phyloP scores from a whole-genome alignment of 2,888 invertebrate genomes.

The Protodeltote pygarga region DNA sequence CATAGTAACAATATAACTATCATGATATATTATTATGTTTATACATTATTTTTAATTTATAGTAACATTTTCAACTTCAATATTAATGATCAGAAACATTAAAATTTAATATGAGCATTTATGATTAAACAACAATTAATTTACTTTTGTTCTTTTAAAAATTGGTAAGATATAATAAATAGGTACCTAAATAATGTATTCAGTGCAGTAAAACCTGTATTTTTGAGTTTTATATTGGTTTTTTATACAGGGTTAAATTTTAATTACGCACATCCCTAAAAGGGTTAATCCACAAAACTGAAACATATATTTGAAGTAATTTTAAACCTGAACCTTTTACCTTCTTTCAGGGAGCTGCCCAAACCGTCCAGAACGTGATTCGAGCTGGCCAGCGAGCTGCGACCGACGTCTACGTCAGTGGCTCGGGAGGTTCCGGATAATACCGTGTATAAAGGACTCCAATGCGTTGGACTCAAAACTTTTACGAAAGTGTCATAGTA shows the following conservation, averaged over 20 bases:
- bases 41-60: conserved; percentile 1
- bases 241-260: too few relatives aligned
- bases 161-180: too few relatives aligned
- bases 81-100: too few relatives aligned
- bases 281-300: too few relatives aligned
- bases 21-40: conserved; percentile 3
- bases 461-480: conserved; percentile 70
- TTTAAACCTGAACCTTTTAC: too few relatives aligned
- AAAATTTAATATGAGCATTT: conserved; percentile 1
- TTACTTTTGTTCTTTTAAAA: neutral
- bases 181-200: too few relatives aligned
- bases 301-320: too few relatives aligned
- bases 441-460: conserved; percentile 15
- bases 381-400: conserved; percentile 85
- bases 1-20: neutral
- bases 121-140: conserved; percentile 2
- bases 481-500: conserved; percentile 84
- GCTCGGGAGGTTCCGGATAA: conserved; percentile 77
- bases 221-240: too few relatives aligned
- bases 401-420: conserved; percentile 79
- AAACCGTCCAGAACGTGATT: conserved; percentile 89
- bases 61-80: conserved; percentile 1
- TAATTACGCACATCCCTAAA: too few relatives aligned
- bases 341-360: conserved; percentile 90
- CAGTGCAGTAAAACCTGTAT: too few relatives aligned